phyloP scores from a whole-genome alignment of 2,888 invertebrate genomes.

The Zygothrica quintamaculata region DNA sequence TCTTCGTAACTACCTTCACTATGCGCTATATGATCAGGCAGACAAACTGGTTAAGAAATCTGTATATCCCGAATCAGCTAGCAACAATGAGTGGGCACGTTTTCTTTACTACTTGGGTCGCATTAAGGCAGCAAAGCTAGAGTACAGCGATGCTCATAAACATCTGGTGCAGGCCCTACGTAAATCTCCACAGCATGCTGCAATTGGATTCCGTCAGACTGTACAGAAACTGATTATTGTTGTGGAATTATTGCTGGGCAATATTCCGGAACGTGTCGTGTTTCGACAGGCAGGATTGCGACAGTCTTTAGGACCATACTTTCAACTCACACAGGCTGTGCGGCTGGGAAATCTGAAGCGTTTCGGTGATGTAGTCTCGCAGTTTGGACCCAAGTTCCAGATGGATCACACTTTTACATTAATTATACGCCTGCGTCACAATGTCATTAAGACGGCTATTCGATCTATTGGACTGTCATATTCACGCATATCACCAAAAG shows the following conservation, averaged over 20 bases:
- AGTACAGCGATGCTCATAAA: constrained; percentile 98
- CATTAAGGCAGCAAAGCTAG: constrained; percentile 98
- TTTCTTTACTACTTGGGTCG: constrained; percentile 98
- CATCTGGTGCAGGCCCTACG: constrained; percentile 97
- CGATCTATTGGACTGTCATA: constrained; percentile 98
- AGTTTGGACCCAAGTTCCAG: constrained; percentile 96
- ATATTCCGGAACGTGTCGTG: constrained; percentile 98
- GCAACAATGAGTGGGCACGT: constrained; percentile 99
- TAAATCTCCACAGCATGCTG: constrained; percentile 98
- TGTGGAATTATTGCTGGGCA: constrained; percentile 97
- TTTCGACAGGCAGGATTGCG: constrained; percentile 96
- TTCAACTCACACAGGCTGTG: constrained; percentile 98
- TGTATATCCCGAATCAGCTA: constrained; percentile 97
- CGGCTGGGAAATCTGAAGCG: constrained; percentile 96
- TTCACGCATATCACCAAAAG: constrained; percentile 96
- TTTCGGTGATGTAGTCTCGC: constrained; percentile 96
- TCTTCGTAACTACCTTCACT: constrained; percentile 97
- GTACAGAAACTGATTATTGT: constrained; percentile 97
- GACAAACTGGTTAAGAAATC: constrained; percentile 99
- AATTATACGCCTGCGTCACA: constrained; percentile 97
- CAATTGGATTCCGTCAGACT: constrained; percentile 99
- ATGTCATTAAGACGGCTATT: constrained; percentile 99
- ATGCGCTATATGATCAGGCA: constrained; percentile 98
- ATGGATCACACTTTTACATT: constrained; percentile 97
- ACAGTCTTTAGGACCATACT: constrained; percentile 96